These are phyloP conservation scores for Myocastor coypus DNA, from an alignment of 2,113 vertebrate species.

Conservation along the genomic window DNA sequence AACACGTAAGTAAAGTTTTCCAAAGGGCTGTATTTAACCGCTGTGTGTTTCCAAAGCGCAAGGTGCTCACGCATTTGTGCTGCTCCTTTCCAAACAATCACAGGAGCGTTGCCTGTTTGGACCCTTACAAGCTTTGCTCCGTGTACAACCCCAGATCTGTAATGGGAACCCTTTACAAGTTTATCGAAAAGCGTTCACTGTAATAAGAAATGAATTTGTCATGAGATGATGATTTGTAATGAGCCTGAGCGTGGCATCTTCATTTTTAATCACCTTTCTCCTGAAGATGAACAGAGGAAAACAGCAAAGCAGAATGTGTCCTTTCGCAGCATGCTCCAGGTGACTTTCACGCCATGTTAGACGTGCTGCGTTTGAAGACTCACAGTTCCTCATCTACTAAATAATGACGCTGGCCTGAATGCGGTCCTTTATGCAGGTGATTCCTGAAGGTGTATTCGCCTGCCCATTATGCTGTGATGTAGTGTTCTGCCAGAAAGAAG, in stretches of 20 bases:
- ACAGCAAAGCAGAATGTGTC: constrained; percentile 31
- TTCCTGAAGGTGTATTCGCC: constrained; percentile 36
- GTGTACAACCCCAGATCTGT: constrained; percentile 82
- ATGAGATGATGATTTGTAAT: constrained; percentile 50
- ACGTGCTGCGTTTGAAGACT: constrained; percentile 6
- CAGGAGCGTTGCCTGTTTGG: constrained; percentile 75
- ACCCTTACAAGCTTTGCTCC: constrained; percentile 75
- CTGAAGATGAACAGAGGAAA: constrained; percentile 64
- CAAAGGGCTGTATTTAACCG: constrained; percentile 65
- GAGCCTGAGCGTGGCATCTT: constrained; percentile 54
- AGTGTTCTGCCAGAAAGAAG: constrained; percentile 2
- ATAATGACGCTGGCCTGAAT: neutral
- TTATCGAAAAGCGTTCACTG: constrained; percentile 68
- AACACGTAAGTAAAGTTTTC: constrained; percentile 61
- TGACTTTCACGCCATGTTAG: neutral
- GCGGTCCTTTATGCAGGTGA: constrained; percentile 14
- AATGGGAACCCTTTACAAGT: constrained; percentile 73
- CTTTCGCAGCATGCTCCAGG: neutral
- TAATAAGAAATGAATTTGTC: constrained; percentile 36
- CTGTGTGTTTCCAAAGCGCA: constrained; percentile 60
- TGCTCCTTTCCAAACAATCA: constrained; percentile 75
- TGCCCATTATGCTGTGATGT: neutral
- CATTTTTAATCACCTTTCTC: constrained; percentile 77
- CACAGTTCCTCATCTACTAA: constrained; percentile 7
- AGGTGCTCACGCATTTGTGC: constrained; percentile 60